Evolutionary conservation across 2,888 invertebrate genomes (phyloP).

Genomic region (Macaria liturata): DNA sequence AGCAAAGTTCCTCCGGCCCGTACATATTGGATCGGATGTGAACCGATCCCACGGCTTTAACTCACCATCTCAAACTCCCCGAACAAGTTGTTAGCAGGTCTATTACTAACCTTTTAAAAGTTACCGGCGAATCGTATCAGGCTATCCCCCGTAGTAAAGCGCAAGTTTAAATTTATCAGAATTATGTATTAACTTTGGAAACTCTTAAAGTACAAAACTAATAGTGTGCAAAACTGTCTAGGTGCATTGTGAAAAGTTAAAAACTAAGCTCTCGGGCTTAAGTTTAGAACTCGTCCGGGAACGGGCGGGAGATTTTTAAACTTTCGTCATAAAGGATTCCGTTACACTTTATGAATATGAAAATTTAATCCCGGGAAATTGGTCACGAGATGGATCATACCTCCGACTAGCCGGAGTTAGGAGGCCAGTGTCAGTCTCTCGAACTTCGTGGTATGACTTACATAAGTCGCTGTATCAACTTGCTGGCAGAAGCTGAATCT

Average conservation of each 20-base stretch:
- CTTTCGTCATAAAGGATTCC: conserved; percentile 72
- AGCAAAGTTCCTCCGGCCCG: conserved; percentile 10
- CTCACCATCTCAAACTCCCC: conserved; percentile 16
- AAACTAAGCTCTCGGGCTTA: conserved; percentile 45
- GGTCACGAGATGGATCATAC: conserved; percentile 36
- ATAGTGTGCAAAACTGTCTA: conserved; percentile 55
- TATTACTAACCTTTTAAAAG: conserved; percentile 29
- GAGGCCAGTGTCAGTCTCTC: too few relatives aligned
- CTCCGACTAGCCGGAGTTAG: conserved; percentile 2
- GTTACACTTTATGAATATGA: conserved; percentile 69
- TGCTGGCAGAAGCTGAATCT: too few relatives aligned
- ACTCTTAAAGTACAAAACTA: conserved; percentile 52
- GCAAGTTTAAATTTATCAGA: conserved; percentile 30
- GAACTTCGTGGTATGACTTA: too few relatives aligned
- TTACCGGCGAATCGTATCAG: conserved; percentile 23
- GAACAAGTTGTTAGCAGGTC: conserved; percentile 25
- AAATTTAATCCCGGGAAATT: conserved; percentile 54
- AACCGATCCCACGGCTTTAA: conserved; percentile 18
- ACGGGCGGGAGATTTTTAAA: conserved; percentile 64
- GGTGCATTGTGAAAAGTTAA: conserved; percentile 50
- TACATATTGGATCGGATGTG: conserved; percentile 12
- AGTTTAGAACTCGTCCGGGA: conserved; percentile 38
- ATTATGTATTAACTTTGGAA: conserved; percentile 36
- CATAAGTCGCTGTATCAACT: too few relatives aligned
- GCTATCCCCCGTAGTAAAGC: conserved; percentile 23